Evolutionary conservation across 1,140 invertebrate species (phyloP), one percentile per base, ranked within the genome.

Genomic region (Berghia stephanieae): DNA sequence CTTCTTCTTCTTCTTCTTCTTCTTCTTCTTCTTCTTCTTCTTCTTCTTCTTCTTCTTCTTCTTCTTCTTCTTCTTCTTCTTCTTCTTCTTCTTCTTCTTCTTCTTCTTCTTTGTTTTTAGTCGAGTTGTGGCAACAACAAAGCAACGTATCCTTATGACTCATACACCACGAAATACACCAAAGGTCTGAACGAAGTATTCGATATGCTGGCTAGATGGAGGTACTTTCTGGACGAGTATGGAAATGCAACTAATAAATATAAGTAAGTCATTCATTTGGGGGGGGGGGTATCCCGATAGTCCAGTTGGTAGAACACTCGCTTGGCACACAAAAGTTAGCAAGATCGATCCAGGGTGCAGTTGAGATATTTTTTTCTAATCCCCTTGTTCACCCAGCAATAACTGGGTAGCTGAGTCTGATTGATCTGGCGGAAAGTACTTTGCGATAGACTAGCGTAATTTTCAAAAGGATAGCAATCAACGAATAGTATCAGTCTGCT

Each of bases 181-280:
- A 79, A 78, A 66, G 79, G 73, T 13, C 78, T 77, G 52, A 75
- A 77, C 16, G 84, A 84, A 68, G 70, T 79, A 5, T 78, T 82
- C 72, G 80, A 80, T 52, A 74, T 83, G 68, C 77, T 85, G 3
- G 80, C 83, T 16, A 73, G 81, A 52, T 85, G 84, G 84, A 78
- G 84, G 16, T 44, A 55, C 31, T 75, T 81, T 42, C 34, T 85
- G 44, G 81, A 80, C 24, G 75, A 67, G 5, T 79, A 83, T 52
- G 79, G 81, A 24, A 83, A 83, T 43, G 60, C 67, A 36, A 83
- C 81, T 0, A 70, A 40, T 1, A 77, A 63, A 10, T 79, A 83
- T 52, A 83, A 73, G 83, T 84, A 81, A 77, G 44, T 55, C 1
- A 21, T n/a, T 46, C 34, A 42, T 16, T 69, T 46, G n/a, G 24